Conservation (phyloP, 2,888 invertebrate genomes). For the Heliconius cydno region DNA sequence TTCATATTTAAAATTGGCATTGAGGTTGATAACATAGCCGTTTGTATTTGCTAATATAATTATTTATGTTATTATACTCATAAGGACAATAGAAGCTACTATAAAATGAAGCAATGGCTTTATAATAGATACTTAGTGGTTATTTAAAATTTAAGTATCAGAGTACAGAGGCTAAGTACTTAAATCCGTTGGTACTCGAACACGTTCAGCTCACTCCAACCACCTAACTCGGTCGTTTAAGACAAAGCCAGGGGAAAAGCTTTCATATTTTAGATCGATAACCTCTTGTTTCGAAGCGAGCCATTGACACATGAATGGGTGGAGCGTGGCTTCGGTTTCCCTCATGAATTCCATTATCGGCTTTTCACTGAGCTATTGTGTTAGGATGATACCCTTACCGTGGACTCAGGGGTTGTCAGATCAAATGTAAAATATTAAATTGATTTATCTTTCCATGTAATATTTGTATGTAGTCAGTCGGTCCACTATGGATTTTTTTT, state of each 20-base stretch:
- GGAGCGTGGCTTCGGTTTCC: constrained; percentile 63
- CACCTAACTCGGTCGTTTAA: constrained; percentile 60
- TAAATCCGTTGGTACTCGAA: constrained; percentile 63
- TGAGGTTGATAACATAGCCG: not conserved
- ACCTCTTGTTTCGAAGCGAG: constrained; percentile 63
- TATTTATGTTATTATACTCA: not conserved
- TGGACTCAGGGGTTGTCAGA: constrained; percentile 29
- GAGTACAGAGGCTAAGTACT: constrained; percentile 22
- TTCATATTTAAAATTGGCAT: not conserved
- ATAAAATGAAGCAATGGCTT: constrained; percentile 1
- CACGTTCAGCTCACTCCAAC: constrained; percentile 64
- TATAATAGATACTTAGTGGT: constrained; percentile 6
- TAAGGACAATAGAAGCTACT: not conserved
- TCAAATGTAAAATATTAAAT: constrained; percentile 12
- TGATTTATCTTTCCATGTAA: constrained; percentile 5
- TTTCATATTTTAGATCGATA: constrained; percentile 62
- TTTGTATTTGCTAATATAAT: not conserved
- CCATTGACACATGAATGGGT: constrained; percentile 68
- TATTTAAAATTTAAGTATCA: constrained; percentile 34
- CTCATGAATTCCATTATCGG: constrained; percentile 62
- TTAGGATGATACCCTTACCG: constrained; percentile 40
- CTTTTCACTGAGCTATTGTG: constrained; percentile 50
- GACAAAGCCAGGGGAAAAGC: constrained; percentile 72
- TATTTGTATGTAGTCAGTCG: not conserved
- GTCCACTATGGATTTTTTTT: no score